A percentile compares a stretch with the other conserved stretches of the same genome.
phyloP scores from a whole-genome alignment of 2,797 vertebrate genomes.

The Melanotaenia trifasciata region DNA sequence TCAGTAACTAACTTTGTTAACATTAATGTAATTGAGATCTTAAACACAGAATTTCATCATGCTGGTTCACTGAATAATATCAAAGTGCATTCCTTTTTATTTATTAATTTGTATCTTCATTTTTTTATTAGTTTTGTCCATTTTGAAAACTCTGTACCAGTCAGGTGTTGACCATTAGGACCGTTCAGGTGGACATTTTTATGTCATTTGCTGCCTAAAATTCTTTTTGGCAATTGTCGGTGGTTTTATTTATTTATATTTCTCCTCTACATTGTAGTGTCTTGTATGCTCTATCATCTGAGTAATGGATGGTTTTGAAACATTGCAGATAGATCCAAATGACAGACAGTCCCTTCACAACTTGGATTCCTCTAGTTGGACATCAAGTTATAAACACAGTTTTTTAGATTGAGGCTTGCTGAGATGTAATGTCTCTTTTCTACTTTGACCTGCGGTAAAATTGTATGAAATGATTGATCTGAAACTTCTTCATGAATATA shows the following conservation, averaged over 20 bases:
- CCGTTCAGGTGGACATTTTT: background rate
- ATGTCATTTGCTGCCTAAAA: background rate
- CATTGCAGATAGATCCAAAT: conserved; percentile 44
- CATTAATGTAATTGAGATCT: background rate
- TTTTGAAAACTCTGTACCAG: background rate
- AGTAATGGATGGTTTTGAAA: conserved; percentile 50
- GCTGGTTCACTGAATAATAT: background rate
- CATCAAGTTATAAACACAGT: conserved; percentile 25
- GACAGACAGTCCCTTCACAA: conserved; percentile 20
- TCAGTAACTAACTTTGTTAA: background rate
- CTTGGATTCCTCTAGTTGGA: conserved; percentile 35
- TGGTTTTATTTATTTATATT: conserved; percentile 14
- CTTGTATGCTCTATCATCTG: conserved; percentile 43
- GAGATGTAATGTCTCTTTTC: conserved; percentile 14
- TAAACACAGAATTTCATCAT: background rate
- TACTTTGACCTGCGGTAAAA: background rate
- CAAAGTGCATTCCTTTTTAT: background rate
- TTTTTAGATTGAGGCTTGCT: conserved; percentile 5
- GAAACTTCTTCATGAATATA: background rate
- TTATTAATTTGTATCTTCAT: background rate
- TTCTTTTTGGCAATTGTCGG: conserved; percentile 10
- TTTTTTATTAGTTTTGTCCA: background rate
- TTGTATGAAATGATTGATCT: background rate
- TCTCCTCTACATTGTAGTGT: conserved; percentile 31
- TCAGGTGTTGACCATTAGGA: conserved; percentile 4